Evolutionary conservation across 64 coral and sea anemone genomes (phyloP).

Genomic region (Exaiptasia diaphana): DNA sequence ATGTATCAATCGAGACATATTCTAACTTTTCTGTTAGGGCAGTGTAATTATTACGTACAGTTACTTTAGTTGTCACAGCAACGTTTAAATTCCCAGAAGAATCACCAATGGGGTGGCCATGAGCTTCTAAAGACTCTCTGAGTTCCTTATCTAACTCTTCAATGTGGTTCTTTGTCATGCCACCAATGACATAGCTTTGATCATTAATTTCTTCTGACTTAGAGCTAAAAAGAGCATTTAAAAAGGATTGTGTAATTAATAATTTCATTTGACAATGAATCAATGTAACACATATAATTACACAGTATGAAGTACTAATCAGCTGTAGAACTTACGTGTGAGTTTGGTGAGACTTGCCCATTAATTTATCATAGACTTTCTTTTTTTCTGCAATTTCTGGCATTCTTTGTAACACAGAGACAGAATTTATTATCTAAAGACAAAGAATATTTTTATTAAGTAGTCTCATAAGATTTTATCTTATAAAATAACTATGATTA

Average conservation of each 20-base stretch:
- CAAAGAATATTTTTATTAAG: too few species aligned
- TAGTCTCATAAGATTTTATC: too few species aligned
- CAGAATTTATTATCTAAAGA: background rate
- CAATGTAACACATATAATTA: too few species aligned
- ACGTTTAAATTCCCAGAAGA: background rate
- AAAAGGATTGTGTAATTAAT: background rate
- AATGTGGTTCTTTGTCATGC: background rate
- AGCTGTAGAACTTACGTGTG: background rate
- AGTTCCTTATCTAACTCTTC: background rate
- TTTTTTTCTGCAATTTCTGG: background rate
- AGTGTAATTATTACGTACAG: background rate
- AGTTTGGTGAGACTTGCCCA: background rate
- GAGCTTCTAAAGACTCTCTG: background rate
- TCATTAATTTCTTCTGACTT: background rate
- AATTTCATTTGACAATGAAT: too few species aligned
- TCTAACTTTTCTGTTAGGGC: background rate
- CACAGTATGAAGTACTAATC: too few species aligned
- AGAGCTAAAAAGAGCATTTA: background rate
- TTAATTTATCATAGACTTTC: background rate
- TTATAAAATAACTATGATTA: too few species aligned
- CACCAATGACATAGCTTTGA: background rate
- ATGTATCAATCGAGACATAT: background rate
- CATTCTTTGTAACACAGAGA: background rate
- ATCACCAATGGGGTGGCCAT: background rate
- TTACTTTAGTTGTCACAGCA: background rate